phyloP scores from a whole-genome alignment of 2,113 vertebrate genomes.

The Tenebrosternarchus preto region DNA sequence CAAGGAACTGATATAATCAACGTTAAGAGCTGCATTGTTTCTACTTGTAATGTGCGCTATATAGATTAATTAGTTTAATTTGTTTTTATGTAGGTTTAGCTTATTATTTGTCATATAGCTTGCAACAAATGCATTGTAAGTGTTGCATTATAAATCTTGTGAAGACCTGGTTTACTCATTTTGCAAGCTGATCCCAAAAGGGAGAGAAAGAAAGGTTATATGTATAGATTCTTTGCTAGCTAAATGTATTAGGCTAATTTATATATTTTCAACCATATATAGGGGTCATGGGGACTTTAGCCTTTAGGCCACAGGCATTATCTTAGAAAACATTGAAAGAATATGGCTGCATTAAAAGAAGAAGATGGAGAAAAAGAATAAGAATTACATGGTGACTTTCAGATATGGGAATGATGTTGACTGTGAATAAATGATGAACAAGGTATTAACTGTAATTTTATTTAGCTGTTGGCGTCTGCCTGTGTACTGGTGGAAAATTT shows the following conservation, averaged over 20 bases:
- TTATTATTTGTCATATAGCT: not conserved
- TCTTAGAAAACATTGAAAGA: not conserved
- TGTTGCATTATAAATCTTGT: not conserved
- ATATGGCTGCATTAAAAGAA: not conserved
- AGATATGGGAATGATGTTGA: not conserved
- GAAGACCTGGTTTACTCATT: slow-evolving; percentile 23
- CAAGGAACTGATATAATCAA: no score
- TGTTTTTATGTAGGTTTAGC: no score
- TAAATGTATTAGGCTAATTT: slow-evolving; percentile 32
- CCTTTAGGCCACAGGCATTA: not conserved
- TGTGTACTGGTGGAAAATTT: not conserved
- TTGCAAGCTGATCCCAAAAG: slow-evolving; percentile 10
- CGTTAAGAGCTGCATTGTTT: no score
- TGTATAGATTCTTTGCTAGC: slow-evolving; percentile 12
- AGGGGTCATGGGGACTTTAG: slow-evolving; percentile 18
- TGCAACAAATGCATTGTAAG: slow-evolving; percentile 3
- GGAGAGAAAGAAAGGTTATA: slow-evolving; percentile 3
- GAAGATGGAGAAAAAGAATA: no score
- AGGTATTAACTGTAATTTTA: not conserved
- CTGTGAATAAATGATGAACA: not conserved
- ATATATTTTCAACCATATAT: slow-evolving; percentile 30
- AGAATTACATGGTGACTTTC: not conserved
- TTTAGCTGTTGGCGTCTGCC: not conserved
- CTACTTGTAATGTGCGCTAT: no score
- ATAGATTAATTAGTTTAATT: no score